These are phyloP conservation scores for Drosophila cracens DNA, from an alignment of 2,888 invertebrate species.

Conservation along the genomic window DNA sequence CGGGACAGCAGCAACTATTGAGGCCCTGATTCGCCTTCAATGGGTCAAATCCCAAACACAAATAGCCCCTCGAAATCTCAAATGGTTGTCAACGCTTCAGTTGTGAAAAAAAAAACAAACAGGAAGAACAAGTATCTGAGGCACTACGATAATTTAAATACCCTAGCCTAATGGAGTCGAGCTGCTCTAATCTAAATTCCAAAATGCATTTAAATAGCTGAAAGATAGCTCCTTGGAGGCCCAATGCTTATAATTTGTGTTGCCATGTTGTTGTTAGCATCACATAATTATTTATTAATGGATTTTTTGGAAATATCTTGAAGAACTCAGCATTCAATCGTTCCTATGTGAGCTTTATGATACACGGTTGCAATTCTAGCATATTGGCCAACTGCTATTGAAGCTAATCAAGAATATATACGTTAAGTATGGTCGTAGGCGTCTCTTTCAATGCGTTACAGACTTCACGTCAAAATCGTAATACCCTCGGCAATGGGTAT, in stretches of 20 bases:
- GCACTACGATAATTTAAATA: neutral
- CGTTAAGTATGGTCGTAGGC: neutral
- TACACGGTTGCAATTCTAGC: neutral
- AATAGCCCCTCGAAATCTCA: slow-evolving; percentile 36
- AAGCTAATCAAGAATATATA: neutral
- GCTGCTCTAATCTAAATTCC: neutral
- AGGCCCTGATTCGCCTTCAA: slow-evolving; percentile 49
- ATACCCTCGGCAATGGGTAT: neutral
- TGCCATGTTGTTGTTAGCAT: neutral
- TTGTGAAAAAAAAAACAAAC: slow-evolving; percentile 19
- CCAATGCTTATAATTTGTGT: no score
- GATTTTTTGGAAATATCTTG: neutral
- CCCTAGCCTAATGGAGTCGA: neutral
- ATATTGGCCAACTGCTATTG: neutral
- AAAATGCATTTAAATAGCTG: no score
- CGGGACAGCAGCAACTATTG: slow-evolving; percentile 25
- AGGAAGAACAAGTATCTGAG: neutral
- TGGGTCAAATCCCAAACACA: slow-evolving; percentile 69
- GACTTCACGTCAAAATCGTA: neutral
- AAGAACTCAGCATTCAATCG: no score
- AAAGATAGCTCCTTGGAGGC: no score
- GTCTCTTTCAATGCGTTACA: neutral
- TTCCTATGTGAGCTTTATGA: no score
- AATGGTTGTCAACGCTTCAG: slow-evolving; percentile 58
- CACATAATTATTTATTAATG: neutral